phyloP scores from a whole-genome alignment of 2,888 invertebrate species.

The Microctonus aethiopoides region DNA sequence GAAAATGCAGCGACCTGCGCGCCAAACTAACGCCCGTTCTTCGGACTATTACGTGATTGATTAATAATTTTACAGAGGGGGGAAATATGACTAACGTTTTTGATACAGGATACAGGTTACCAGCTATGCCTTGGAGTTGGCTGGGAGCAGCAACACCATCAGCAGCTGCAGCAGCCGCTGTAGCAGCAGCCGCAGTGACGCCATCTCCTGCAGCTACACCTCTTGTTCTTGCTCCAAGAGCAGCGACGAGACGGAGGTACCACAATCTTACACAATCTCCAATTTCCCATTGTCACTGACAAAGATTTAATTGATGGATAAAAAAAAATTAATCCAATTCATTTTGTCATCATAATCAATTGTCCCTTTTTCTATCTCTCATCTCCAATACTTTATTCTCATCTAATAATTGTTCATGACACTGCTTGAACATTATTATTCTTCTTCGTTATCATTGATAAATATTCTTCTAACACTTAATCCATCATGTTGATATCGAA shows the following conservation, averaged over 20 bases:
- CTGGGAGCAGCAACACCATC: constrained; percentile 71
- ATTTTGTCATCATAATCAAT: constrained; percentile 8
- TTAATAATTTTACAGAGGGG: too few species aligned
- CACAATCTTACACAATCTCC: constrained; percentile 42
- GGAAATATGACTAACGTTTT: constrained; percentile 43
- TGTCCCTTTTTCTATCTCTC: not conserved
- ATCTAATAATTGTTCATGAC: not conserved
- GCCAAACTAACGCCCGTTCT: constrained; percentile 36
- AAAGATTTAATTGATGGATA: not conserved
- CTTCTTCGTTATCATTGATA: not conserved
- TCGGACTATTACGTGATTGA: constrained; percentile 15
- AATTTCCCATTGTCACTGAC: constrained; percentile 16
- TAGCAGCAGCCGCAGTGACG: constrained; percentile 72
- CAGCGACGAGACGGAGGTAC: constrained; percentile 81
- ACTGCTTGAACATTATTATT: not conserved
- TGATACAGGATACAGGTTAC: constrained; percentile 81
- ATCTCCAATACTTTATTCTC: not conserved
- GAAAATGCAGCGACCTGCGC: constrained; percentile 29
- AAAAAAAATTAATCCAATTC: not conserved
- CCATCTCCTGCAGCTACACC: constrained; percentile 72
- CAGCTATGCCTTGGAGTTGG: constrained; percentile 83
- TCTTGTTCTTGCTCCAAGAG: constrained; percentile 79
- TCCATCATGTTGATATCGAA: not conserved
- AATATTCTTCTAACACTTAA: constrained; percentile 9
- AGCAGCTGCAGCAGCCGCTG: constrained; percentile 73